Base-by-base conservation (phyloP, 1,140 invertebrate species). In the Solen grandis region DNA sequence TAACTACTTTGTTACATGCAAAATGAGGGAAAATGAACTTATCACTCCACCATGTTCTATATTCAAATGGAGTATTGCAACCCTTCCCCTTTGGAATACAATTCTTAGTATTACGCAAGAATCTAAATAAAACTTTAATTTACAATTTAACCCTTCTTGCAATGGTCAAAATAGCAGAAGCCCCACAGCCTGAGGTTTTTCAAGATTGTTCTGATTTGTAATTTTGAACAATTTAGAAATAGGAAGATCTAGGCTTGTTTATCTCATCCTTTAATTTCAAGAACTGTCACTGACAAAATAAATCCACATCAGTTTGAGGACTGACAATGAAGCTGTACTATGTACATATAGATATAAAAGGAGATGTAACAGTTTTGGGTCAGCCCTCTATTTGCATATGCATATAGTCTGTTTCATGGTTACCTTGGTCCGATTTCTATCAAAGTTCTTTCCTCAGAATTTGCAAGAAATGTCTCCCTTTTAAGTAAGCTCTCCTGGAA, bases 391-490 rank as follows among this genome's bases (percentile, higher is more conserved):
- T 50, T 19, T 52, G 1, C 59, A 41, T 46, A 29, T 41, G 22
- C 46, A 59, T 35, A n/a, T 27, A 38, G 41, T 19, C 46, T 50
- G n/a, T 41, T 22, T 76, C 25, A 70, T 38, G 25, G 38, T 82
- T 77, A 92, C 92, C 92, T 91, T 52, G 93, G 93, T 46, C 93
- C 93, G 77, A 93, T 92, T 85, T 93, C 93, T 65, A 93, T 83
- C 0, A 93, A 55, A 16, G 90, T 31, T 31, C 82, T 62, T 36
- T 78, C 22, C 33, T 60, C 35, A 36, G 57, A 27, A 3, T 52
- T 35, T 25, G 55, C 62, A 5, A 90, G 60, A 57, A 36, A 63
- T 36, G 83, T 82, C 13, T 63, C 60, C 5, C 52, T 74, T 46
- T 77, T 77, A 31, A 89, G 54, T 38, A 65, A 69, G 27, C 83